Evolutionary conservation across 2,888 invertebrate genomes (phyloP).

Genomic region (Drosophila koepferae): DNA sequence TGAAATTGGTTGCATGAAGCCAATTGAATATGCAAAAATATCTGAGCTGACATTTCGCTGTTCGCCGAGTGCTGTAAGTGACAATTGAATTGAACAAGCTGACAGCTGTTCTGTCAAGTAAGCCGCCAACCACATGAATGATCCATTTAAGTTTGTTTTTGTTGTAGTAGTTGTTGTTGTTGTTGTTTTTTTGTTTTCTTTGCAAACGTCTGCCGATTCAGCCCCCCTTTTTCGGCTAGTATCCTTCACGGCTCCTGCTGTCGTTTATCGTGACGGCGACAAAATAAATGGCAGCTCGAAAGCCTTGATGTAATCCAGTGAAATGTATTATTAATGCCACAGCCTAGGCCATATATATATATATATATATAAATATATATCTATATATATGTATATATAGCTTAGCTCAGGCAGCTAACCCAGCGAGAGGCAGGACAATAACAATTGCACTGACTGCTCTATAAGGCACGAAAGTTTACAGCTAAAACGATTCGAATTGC

Average conservation of each 20-base stretch:
- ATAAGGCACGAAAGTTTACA: conserved; percentile 68
- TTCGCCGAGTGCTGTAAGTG: background rate
- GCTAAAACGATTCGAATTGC: conserved; percentile 80
- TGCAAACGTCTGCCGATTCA: background rate
- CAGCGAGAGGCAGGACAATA: conserved; percentile 25
- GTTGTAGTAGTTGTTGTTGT: too few relatives aligned
- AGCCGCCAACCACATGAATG: conserved; percentile 15
- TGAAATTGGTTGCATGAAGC: background rate
- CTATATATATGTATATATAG: background rate
- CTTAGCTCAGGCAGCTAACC: conserved; percentile 6
- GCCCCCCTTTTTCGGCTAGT: background rate
- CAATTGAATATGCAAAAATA: background rate
- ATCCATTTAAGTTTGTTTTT: conserved; percentile 19
- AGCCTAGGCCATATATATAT: conserved; percentile 20
- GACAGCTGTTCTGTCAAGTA: conserved; percentile 31
- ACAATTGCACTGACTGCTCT: conserved; percentile 41
- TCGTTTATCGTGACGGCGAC: conserved; percentile 8
- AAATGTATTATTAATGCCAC: conserved; percentile 65
- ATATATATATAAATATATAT: background rate
- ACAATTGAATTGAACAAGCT: conserved; percentile 26
- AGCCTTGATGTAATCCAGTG: conserved; percentile 38
- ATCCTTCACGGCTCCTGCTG: background rate
- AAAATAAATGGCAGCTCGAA: conserved; percentile 21
- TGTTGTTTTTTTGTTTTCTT: too few relatives aligned
- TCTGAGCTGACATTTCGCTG: background rate